phyloP scores from a whole-genome alignment of 2,113 vertebrate species.

The Phrynocephalus versicolor region DNA sequence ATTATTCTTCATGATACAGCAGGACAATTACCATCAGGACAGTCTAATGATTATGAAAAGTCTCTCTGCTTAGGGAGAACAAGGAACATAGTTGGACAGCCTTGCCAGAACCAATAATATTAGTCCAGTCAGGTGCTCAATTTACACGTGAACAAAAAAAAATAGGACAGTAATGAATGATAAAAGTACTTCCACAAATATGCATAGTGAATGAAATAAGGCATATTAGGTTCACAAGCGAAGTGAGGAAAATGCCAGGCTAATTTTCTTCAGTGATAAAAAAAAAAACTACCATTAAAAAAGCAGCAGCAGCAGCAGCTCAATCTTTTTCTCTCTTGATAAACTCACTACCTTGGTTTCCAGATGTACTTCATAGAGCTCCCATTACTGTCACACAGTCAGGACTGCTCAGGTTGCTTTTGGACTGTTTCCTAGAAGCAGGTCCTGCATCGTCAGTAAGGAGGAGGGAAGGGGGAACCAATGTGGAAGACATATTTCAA shows the following conservation, averaged over 20 bases:
- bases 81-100: background rate
- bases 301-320: background rate
- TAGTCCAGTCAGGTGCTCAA: constrained; percentile 2
- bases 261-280: constrained; percentile 2
- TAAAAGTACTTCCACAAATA: constrained; percentile 13
- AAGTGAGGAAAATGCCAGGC: background rate
- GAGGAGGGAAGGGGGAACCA: too few relatives aligned
- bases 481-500: constrained; percentile 40
- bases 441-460: too few relatives aligned
- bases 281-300: background rate
- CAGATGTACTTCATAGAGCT: background rate
- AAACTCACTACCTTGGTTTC: constrained; percentile 19
- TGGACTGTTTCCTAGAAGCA: constrained; percentile 4
- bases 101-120: constrained; percentile 18
- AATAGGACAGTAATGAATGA: constrained; percentile 29
- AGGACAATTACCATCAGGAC: constrained; percentile 9
- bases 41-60: background rate
- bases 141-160: constrained; percentile 22
- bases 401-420: background rate
- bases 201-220: constrained; percentile 28
- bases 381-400: background rate
- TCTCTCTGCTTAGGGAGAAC: background rate
- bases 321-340: background rate
- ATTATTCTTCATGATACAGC: constrained; percentile 4
- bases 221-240: background rate